Conservation (phyloP, 92 coral and sea anemone genomes). For the Galaxea fascicularis region DNA sequence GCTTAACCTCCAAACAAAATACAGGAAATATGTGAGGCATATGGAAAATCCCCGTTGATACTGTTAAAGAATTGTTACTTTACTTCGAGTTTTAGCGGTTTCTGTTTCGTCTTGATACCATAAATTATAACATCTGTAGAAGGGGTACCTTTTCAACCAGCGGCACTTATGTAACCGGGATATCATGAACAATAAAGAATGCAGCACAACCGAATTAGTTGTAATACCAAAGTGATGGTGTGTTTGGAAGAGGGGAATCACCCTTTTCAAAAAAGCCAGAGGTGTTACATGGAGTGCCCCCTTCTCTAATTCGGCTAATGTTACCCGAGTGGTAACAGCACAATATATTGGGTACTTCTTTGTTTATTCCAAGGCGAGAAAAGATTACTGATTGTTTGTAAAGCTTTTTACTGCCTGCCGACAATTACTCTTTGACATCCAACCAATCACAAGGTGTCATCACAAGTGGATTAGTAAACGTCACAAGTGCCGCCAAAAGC, state of each 20-base stretch:
- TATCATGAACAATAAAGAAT: background rate
- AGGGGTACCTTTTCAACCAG: background rate
- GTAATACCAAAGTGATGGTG: background rate
- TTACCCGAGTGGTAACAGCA: slow-evolving; percentile 34
- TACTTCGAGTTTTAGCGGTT: background rate
- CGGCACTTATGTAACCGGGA: background rate
- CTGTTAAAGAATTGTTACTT: background rate
- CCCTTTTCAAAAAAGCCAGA: slow-evolving; percentile 16
- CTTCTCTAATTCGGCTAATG: slow-evolving; percentile 3
- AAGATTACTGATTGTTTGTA: slow-evolving; percentile 83
- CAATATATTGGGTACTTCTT: slow-evolving; percentile 31
- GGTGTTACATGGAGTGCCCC: slow-evolving; percentile 23
- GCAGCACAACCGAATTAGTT: background rate
- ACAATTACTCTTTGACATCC: slow-evolving; percentile 78
- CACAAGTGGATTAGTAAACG: slow-evolving; percentile 85
- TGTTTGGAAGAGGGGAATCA: slow-evolving; percentile 39
- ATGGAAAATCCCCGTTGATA: background rate
- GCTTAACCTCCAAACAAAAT: background rate
- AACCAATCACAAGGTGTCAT: slow-evolving; percentile 84
- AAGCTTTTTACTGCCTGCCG: slow-evolving; percentile 84
- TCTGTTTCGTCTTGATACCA: background rate
- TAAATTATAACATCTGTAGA: background rate
- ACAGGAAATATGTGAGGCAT: background rate
- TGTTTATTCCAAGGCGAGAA: slow-evolving; percentile 44
- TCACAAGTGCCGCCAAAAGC: slow-evolving; percentile 91